Percentiles rank a stretch among this genome's conserved stretches.
phyloP scores from a whole-genome alignment of 2,888 invertebrate species.

The Parnassius glacialis region DNA sequence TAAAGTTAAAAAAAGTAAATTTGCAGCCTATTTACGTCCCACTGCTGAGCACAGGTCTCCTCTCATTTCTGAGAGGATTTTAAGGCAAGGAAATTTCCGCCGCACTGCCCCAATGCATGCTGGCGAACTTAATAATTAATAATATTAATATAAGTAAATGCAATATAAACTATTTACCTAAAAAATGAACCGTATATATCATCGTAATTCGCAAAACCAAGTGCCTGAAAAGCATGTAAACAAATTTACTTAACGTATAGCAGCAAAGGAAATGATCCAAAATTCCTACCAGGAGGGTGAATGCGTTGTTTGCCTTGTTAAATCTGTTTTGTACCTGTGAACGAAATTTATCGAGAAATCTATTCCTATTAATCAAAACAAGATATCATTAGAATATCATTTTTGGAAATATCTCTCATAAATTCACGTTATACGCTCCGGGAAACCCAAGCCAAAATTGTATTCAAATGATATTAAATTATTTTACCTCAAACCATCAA shows the following conservation, averaged over 20 bases:
- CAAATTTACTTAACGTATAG: constrained; percentile 21
- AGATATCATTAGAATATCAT: constrained; percentile 13
- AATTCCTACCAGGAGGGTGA: constrained; percentile 14
- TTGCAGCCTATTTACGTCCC: too few species aligned
- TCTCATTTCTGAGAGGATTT: too few species aligned
- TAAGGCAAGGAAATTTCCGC: too few species aligned
- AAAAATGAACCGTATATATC: too few species aligned
- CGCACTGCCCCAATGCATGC: too few species aligned
- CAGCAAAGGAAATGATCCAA: constrained; percentile 25
- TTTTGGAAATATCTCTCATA: constrained; percentile 7
- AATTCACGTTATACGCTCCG: background rate
- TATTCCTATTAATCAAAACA: constrained; percentile 18
- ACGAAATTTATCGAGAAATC: constrained; percentile 24
- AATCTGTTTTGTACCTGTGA: constrained; percentile 25
- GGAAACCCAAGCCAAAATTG: background rate
- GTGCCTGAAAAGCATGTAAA: constrained; percentile 17
- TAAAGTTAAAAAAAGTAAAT: too few species aligned
- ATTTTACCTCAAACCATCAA: too few species aligned
- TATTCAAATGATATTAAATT: background rate
- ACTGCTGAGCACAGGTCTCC: too few species aligned
- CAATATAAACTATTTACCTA: too few species aligned
- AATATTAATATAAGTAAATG: too few species aligned
- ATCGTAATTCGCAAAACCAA: constrained; percentile 1
- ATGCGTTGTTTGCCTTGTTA: constrained; percentile 21
- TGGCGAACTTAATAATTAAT: too few species aligned